phyloP scores from a whole-genome alignment of 2,888 invertebrate species.

The Oegoconia quadripuncta region DNA sequence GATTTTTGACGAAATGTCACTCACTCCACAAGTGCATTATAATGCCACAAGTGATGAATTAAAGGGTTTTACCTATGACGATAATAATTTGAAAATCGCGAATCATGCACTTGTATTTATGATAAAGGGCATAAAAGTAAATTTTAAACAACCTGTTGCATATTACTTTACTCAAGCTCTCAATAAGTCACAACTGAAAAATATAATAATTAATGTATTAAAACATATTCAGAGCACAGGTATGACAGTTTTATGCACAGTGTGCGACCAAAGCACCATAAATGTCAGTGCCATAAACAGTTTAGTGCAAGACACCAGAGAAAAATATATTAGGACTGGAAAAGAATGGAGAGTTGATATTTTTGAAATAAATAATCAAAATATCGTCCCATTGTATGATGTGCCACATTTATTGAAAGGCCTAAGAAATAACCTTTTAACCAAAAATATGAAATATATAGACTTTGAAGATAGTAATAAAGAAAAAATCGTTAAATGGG shows the following conservation, averaged over 20 bases:
- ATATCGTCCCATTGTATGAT: background rate
- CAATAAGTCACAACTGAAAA: too few relatives aligned
- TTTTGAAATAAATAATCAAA: background rate
- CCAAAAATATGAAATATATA: too few relatives aligned
- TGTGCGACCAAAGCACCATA: background rate
- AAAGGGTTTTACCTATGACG: slow-evolving; percentile 8
- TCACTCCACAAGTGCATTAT: slow-evolving; percentile 17
- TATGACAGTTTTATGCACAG: background rate
- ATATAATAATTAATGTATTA: background rate
- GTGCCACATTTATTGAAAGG: background rate
- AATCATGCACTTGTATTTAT: too few relatives aligned
- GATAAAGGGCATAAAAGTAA: too few relatives aligned
- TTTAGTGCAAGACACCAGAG: background rate
- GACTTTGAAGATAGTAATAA: too few relatives aligned
- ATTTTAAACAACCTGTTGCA: too few relatives aligned
- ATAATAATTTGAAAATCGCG: too few relatives aligned
- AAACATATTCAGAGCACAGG: background rate
- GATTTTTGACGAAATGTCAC: slow-evolving; percentile 24
- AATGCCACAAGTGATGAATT: slow-evolving; percentile 15
- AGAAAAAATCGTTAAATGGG: too few relatives aligned
- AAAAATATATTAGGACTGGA: background rate
- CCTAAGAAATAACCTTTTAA: too few relatives aligned
- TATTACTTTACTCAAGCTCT: too few relatives aligned
- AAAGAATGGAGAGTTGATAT: background rate
- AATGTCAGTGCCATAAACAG: background rate